Evolutionary conservation across 2,888 invertebrate species (phyloP).

Genomic region (Scrobipalpa costella): DNA sequence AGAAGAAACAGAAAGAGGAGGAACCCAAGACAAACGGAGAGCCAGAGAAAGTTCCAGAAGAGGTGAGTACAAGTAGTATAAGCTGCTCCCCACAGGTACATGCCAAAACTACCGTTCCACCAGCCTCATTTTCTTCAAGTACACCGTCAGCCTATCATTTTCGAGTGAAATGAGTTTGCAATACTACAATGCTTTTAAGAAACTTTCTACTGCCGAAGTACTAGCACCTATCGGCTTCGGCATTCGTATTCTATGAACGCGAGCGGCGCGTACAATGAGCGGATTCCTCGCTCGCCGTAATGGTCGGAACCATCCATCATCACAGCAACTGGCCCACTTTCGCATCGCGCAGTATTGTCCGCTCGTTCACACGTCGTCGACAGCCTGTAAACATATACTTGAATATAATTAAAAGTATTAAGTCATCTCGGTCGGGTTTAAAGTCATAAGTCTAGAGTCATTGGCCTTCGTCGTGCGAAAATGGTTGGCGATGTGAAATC

Average conservation of each 20-base stretch:
- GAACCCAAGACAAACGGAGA: slow-evolving; percentile 82
- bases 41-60: slow-evolving; percentile 83
- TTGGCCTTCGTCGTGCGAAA: slow-evolving; percentile 55
- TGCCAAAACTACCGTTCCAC: not conserved
- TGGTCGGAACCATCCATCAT: slow-evolving; percentile 47
- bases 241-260: slow-evolving; percentile 52
- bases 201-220: slow-evolving; percentile 50
- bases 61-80: slow-evolving; percentile 72
- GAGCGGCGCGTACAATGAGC: slow-evolving; percentile 43
- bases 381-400: slow-evolving; percentile 32
- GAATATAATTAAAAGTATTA: slow-evolving; percentile 31
- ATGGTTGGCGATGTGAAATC: slow-evolving; percentile 55
- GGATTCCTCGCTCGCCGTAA: slow-evolving; percentile 40
- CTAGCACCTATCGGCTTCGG: slow-evolving; percentile 7
- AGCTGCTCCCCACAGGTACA: not conserved
- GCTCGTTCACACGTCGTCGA: slow-evolving; percentile 31
- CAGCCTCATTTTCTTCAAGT: not conserved
- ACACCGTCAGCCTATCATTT: slow-evolving; percentile 27
- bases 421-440: too few relatives aligned
- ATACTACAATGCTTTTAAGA: slow-evolving; percentile 39
- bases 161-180: slow-evolving; percentile 37
- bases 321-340: slow-evolving; percentile 54
- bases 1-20: slow-evolving; percentile 82
- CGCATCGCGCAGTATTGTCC: slow-evolving; percentile 39
- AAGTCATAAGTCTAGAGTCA: slow-evolving; percentile 45